phyloP scores from a whole-genome alignment of 2,797 vertebrate genomes.

The Sternotherus odoratus region DNA sequence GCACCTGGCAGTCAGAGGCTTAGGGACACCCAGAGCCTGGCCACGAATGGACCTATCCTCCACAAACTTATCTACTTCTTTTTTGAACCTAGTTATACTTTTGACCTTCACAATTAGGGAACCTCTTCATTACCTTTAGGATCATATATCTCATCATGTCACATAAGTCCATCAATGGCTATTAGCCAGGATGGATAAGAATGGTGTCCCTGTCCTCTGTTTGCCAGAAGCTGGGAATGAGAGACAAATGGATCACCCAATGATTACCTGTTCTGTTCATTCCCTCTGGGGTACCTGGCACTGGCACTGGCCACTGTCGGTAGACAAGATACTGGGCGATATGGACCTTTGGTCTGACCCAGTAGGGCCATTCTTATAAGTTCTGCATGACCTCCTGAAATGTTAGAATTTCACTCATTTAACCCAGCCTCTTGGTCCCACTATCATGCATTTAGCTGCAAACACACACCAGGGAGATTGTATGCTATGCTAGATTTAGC shows the following conservation, averaged over 20 bases:
- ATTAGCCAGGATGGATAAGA: too few species aligned
- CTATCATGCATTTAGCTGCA: slow-evolving; percentile 68
- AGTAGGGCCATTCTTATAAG: not conserved
- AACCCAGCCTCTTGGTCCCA: slow-evolving; percentile 55
- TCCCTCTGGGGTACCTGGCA: too few species aligned
- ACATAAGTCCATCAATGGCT: too few species aligned
- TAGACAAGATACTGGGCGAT: too few species aligned
- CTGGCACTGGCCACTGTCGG: too few species aligned
- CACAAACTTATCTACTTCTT: not conserved
- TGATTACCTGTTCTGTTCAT: too few species aligned
- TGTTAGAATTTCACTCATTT: slow-evolving; percentile 45
- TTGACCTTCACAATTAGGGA: not conserved
- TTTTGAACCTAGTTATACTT: not conserved
- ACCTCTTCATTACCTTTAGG: not conserved
- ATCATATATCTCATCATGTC: fast-evolving
- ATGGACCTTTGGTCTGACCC: too few species aligned
- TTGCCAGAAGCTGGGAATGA: too few species aligned
- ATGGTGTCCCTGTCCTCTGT: too few species aligned
- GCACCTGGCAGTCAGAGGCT: not conserved
- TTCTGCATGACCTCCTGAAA: slow-evolving; percentile 1
- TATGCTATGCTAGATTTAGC: slow-evolving; percentile 67
- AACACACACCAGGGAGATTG: slow-evolving; percentile 71
- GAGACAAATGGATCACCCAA: too few species aligned
- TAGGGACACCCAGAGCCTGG: not conserved
- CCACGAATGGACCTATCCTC: not conserved